phyloP scores from a whole-genome alignment of 2,888 invertebrate genomes.

The Hydroisotoma schaefferi region DNA sequence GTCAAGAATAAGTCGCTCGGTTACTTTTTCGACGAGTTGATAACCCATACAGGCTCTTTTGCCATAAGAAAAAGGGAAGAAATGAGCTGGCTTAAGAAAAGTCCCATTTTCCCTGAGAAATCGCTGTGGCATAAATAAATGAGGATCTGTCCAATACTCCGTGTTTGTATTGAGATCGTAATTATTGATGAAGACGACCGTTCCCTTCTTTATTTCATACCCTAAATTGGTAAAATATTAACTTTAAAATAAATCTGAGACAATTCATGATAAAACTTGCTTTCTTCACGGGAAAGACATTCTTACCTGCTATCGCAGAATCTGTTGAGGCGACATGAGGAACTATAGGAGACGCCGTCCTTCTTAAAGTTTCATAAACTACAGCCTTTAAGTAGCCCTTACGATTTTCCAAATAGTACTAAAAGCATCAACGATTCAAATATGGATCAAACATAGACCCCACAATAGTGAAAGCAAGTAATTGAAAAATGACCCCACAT shows the following conservation, averaged over 20 bases:
- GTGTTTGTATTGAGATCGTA: constrained; percentile 72
- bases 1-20: constrained; percentile 50
- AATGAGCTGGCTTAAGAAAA: constrained; percentile 65
- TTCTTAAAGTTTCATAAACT: constrained; percentile 72
- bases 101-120: constrained; percentile 61
- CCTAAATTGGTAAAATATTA: constrained; percentile 56
- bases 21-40: constrained; percentile 70
- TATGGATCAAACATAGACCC: too few relatives aligned
- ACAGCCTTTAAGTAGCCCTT: constrained; percentile 70
- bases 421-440: too few relatives aligned
- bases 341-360: constrained; percentile 81
- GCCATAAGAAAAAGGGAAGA: constrained; percentile 80
- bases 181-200: constrained; percentile 79
- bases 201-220: constrained; percentile 69
- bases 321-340: constrained; percentile 81
- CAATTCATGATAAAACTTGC: neutral
- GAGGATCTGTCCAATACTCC: constrained; percentile 69
- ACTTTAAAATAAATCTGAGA: neutral
- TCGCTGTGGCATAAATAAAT: constrained; percentile 69
- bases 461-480: too few relatives aligned
- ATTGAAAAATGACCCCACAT: neutral
- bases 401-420: constrained; percentile 37
- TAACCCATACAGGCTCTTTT: constrained; percentile 83
- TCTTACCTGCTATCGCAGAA: constrained; percentile 64
- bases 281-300: neutral